Evolutionary conservation across 2,888 invertebrate species (phyloP), one percentile per base, ranked within the genome.

Genomic region (Drosophila kuntzei): DNA sequence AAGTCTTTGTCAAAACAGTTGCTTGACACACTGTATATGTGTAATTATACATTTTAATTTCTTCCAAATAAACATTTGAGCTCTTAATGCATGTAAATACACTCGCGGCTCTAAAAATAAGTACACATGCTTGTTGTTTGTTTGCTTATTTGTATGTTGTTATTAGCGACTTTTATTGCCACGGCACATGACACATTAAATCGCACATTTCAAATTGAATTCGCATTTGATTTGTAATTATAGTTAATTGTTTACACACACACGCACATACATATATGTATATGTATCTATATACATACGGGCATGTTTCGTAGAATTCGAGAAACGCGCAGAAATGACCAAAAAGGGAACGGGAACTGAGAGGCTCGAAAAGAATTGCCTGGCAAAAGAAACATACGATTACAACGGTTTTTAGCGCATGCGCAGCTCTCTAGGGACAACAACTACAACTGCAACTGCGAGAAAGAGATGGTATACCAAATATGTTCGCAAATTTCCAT

Each of bases 151-250:
- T 61, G 46, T 46, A 16, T 34, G 36, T 55, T 34, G 36, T 55
- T 78, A 70, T 80, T 77, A 80, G 72, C 76, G 54, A 29, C 22
- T 78, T 78, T 85, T 69, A 73, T 85, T 51, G 58, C 22, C n/a
- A 12, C 50, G 47, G 39, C 80, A 80, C 75, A 83, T 80, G 84
- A 87, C 49, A 12, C 51, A 66, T 63, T 39, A 74, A 73, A 60
- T 82, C 54, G 70, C 53, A 49, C 50, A 68, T 55, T 65, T 67
- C 25, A 49, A 71, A 60, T 67, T 59, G 50, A 66, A 67, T 55
- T 73, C 44, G 51, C 53, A 62, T 71, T 81, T 76, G 65, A 72
- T 70, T 78, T 82, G 68, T 49, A 79, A 69, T 76, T 63, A 66
- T 75, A 62, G 34, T 41, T 46, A 53, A 54, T 51, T 50, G 39